Base-by-base conservation (phyloP, 2,797 vertebrate genomes). In the Ptychobarbus kaznakovi region DNA sequence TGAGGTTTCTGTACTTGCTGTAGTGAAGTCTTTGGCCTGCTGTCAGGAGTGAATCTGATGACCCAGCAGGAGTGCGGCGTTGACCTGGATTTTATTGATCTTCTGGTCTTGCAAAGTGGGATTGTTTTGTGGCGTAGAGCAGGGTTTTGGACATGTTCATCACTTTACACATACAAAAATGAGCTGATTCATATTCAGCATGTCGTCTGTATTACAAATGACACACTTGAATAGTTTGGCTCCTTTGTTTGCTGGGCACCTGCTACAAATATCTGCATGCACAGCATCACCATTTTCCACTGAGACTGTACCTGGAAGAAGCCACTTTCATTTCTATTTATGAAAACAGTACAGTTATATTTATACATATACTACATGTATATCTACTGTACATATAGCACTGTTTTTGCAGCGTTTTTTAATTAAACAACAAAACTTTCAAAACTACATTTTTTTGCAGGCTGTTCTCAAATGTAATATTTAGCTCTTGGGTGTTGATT, bases 31-130 rank as follows among this genome's bases (percentile, higher is more conserved):
- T 84, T 84, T 78, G 63, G 63, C 74, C 35, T 18, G 25, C 74
- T 69, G 74, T 69, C 63, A 69, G 22, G 74, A 69, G 74, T 44
- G 46, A 84, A 78, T 78, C 46, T 84, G 74, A 78, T 84, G 46
- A 84, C 32, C 46, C 63, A 77, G 61, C 46, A 84, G 82, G 63
- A 77, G 25, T 25, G 18, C 16, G 42, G 10, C 56, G 82, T 69
- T 78, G 65, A 84, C 74, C 82, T 56, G 74, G n/a, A 84, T 68
- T 78, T 69, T 78, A 78, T 77, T 68, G 82, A 83, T 83, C 73
- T 80, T 49, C 25, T 20, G 78, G 78, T 66, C 42, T 53, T 18
- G 44, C 8, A 53, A 42, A 25, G 44, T 66, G 22, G 58, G 73
- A 83, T 66, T 77, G 46, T 68, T 28, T 18, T 11, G 72, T 83